Evolutionary conservation across 2,888 invertebrate species (phyloP), one percentile per base, ranked within the genome.

Genomic region (Nezara viridula): DNA sequence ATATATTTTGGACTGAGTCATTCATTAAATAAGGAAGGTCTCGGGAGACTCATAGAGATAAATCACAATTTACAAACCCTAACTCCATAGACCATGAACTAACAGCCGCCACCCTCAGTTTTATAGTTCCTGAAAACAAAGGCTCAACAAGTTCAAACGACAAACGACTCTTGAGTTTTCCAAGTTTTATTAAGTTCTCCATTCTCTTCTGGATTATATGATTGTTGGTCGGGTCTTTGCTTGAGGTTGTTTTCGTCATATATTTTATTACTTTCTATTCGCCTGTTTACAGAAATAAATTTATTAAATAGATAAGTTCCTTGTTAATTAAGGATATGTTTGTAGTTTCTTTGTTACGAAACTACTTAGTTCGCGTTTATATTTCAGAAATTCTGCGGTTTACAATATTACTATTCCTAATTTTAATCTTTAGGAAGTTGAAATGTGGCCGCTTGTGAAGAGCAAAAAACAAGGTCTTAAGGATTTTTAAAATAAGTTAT

Each of bases 141-240:
- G n/a, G 81, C 14, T 81, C 81, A 81, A 81, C 81, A 81, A 81
- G 81, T 81, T 81, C 21, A 81, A 77, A 81, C 40, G 81, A 81
- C 81, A 81, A 81, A 81, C 44, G 44, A 47, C 81, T 81, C 81
- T 24, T 47, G 44, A 81, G 81, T 81, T 81, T 81, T 81, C 81
- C 9, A 47, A 44, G 81, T 81, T 81, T 47, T 73, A 73, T 73
- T 73, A 73, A 73, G 81, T 81, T 81, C 44, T 44, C 44, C 21
- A 47, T 81, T 44, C 81, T n/a, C 81, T 81, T 44, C n/a, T 47
- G 44, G 44, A 44, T 81, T 47, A 44, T 81, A n/a, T 81, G 44
- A 81, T 12, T 81, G 40, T 47, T 47, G n/a, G 81, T n/a, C 81
- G 16, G 7, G 5, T 44, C 40, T 81, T 81, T 0, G 5, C 24